Evolutionary conservation across 2,113 vertebrate genomes (phyloP).

Genomic region (Rhineura floridana): DNA sequence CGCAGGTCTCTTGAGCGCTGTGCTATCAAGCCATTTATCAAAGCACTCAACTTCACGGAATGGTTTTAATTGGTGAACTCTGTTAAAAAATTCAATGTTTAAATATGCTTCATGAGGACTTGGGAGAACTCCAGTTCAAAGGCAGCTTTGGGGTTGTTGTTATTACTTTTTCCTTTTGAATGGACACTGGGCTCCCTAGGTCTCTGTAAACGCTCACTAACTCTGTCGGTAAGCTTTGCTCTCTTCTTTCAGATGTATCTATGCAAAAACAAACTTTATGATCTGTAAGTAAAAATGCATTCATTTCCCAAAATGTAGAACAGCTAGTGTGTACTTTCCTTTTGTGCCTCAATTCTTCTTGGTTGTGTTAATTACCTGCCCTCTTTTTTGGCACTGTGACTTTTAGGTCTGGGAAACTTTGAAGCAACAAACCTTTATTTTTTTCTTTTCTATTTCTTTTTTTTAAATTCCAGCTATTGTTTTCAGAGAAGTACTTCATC

Average conservation of each 20-base stretch:
- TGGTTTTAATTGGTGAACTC: slow-evolving; percentile 77
- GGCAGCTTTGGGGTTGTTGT: slow-evolving; percentile 67
- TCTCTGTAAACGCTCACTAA: slow-evolving; percentile 78
- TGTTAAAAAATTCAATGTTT: slow-evolving; percentile 71
- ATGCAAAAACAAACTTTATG: slow-evolving; percentile 86
- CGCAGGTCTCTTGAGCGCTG: slow-evolving; percentile 70
- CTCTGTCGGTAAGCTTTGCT: slow-evolving; percentile 82
- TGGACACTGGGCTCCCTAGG: slow-evolving; percentile 70
- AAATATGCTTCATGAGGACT: slow-evolving; percentile 70
- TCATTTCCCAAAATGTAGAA: slow-evolving; percentile 92
- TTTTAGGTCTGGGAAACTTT: slow-evolving; percentile 87
- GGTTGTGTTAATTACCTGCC: slow-evolving; percentile 82
- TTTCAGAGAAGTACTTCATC: slow-evolving; percentile 86
- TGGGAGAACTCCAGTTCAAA: slow-evolving; percentile 73
- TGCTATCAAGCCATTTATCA: slow-evolving; percentile 75
- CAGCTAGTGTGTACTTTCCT: slow-evolving; percentile 86
- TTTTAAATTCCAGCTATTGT: slow-evolving; percentile 80
- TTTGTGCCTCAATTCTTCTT: slow-evolving; percentile 87
- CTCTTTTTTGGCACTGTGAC: slow-evolving; percentile 81
- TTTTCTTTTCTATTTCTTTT: slow-evolving; percentile 33
- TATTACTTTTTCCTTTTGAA: slow-evolving; percentile 63
- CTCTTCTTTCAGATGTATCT: slow-evolving; percentile 88
- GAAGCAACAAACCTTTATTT: slow-evolving; percentile 81
- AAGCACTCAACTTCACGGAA: slow-evolving; percentile 74
- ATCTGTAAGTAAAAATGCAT: slow-evolving; percentile 99